A percentile compares a stretch with the other conserved stretches of the same genome.
These are phyloP conservation scores for Oreochromis mossambicus DNA, from an alignment of 2,797 vertebrate species.

Conservation along the genomic window DNA sequence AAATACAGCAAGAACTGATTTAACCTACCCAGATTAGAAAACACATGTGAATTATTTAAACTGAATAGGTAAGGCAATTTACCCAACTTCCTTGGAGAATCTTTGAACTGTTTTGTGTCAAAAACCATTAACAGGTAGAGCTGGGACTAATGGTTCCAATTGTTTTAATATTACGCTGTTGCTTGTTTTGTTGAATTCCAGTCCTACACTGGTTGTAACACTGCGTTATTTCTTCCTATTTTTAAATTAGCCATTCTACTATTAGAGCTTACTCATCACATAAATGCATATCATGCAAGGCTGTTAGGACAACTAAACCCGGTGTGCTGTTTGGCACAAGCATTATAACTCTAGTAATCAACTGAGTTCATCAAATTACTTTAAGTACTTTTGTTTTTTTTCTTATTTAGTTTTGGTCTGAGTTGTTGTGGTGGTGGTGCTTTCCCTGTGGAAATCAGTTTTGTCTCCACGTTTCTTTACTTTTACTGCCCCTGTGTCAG, in stretches of 20 bases:
- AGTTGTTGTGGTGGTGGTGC: not conserved
- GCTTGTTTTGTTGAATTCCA: not conserved
- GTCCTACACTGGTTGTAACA: not conserved
- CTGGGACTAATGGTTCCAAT: not conserved
- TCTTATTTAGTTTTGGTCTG: not conserved
- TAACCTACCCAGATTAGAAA: not conserved
- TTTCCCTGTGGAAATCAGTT: accelerated
- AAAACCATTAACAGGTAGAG: not conserved
- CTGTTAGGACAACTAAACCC: not conserved
- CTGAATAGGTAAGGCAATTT: accelerated
- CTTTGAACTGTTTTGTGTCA: not conserved
- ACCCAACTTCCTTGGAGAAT: not conserved
- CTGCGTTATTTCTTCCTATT: accelerated
- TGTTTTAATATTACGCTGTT: not conserved
- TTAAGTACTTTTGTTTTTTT: not conserved
- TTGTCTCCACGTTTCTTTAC: not conserved
- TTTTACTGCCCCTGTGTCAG: not conserved
- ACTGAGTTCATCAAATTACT: not conserved
- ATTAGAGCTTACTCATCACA: not conserved
- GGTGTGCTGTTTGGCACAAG: not conserved
- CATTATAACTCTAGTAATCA: not conserved
- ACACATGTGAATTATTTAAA: not conserved
- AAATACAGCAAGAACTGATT: not conserved
- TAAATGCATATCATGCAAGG: not conserved
- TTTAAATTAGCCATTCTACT: not conserved